Base-by-base conservation (phyloP, 2,797 vertebrate species). In the Uromys caudimaculatus region DNA sequence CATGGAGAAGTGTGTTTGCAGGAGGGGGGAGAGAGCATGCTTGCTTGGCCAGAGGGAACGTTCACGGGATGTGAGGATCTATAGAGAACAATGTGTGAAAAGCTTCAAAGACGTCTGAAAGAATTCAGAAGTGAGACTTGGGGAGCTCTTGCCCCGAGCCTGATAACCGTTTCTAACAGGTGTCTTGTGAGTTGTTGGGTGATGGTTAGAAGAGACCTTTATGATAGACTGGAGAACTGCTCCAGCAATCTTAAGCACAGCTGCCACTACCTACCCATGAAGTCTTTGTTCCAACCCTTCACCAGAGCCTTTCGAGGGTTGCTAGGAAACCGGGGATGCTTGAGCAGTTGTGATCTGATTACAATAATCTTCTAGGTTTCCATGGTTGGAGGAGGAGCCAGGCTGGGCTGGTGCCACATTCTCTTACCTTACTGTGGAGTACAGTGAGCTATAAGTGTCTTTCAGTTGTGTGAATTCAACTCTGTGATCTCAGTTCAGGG, bases 261-360 rank as follows among this genome's bases (percentile, higher is more conserved):
- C 93, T 91, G 94, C 92, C 94, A 85, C 90, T 62, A 92, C 62
- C 69, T 87, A 90, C 52, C 92, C 69, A 69, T 8, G 41, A 95
- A 95, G 83, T 90, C 89, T 83, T 96, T 60, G 78, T 94, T 96
- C 82, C 95, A 95, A 44, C 50, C 89, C 83, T 96, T 95, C 88
- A 78, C 97, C 93, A 92, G 88, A 96, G 95, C 52, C 1, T 96
- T 93, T 93, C 21, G 75, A 96, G 86, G 89, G 97, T 98, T 98
- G 97, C 97, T 98, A 98, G 97, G 97, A 97, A 93, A 97, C 97
- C 1, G 38, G 78, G 81, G 95, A 97, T 95, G 95, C 93, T 97
- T 79, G 92, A 97, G 94, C 96, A 81, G 88, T 94, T 95, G 93
- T 90, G 95, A 97, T 96, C 89, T 95, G 93, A 95, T 96, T 90